Evolutionary conservation across 2,888 invertebrate genomes (phyloP).

Genomic region (Drosophila hamatofila): DNA sequence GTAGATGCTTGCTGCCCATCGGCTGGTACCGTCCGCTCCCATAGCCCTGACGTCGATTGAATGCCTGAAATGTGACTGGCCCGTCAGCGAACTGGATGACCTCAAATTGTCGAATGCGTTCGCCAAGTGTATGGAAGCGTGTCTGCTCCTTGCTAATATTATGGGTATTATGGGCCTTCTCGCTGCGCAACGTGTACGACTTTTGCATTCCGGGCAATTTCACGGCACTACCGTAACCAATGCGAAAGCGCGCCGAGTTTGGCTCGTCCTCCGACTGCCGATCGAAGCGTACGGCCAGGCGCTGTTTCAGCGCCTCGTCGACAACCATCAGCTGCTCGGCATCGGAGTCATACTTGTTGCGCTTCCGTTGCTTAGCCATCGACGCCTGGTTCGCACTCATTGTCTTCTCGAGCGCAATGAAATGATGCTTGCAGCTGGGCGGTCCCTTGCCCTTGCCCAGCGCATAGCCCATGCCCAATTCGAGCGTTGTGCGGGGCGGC

Average conservation of each 20-base stretch:
- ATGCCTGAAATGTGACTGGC: conserved; percentile 44
- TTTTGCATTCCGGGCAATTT: background rate
- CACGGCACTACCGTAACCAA: conserved; percentile 1
- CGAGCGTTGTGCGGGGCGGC: conserved; percentile 34
- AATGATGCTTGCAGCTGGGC: conserved; percentile 45
- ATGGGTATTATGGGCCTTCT: background rate
- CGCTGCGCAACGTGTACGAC: conserved; percentile 5
- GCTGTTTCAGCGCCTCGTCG: conserved; percentile 52
- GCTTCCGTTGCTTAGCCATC: background rate
- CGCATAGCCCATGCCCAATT: conserved; percentile 13
- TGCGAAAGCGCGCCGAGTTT: background rate
- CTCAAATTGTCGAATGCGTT: conserved; percentile 54
- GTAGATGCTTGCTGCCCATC: conserved; percentile 22
- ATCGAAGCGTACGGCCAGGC: conserved; percentile 36
- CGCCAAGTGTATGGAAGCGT: conserved; percentile 46
- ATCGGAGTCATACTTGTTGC: background rate
- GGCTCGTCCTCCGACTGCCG: conserved; percentile 1
- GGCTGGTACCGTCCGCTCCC: conserved; percentile 4
- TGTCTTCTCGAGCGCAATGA: conserved; percentile 38
- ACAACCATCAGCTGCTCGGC: conserved; percentile 53
- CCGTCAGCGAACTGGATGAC: conserved; percentile 64
- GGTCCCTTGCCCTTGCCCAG: conserved; percentile 12
- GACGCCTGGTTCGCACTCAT: conserved; percentile 13
- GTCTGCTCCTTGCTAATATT: conserved; percentile 11
- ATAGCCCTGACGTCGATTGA: conserved; percentile 36